A percentile compares a stretch with the other conserved stretches of the same genome.
phyloP scores from a whole-genome alignment of 2,797 vertebrate genomes.

The Cetoscarus ocellatus region DNA sequence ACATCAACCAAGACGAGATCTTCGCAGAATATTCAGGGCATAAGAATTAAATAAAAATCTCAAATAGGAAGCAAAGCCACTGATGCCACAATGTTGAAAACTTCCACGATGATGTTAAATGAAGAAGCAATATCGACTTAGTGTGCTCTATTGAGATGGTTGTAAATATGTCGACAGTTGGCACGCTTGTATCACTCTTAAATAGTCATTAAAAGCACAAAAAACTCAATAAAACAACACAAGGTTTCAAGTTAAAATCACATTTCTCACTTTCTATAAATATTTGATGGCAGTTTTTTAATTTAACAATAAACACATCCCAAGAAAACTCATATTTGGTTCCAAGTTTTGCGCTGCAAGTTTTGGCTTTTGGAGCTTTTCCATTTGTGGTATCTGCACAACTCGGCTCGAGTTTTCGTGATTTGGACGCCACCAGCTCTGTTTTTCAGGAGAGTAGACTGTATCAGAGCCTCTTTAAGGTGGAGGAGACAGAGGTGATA shows the following conservation, averaged over 20 bases:
- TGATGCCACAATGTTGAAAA: conserved; percentile 42
- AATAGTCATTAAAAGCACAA: conserved; percentile 36
- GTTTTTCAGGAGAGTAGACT: too few relatives aligned
- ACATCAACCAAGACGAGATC: conserved; percentile 26
- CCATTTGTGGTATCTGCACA: too few relatives aligned
- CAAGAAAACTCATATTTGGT: conserved; percentile 26
- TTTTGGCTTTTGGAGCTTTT: conserved; percentile 7
- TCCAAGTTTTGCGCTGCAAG: conserved; percentile 6
- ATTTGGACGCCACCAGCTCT: too few relatives aligned
- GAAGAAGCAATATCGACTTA: conserved; percentile 42
- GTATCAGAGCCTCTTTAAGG: too few relatives aligned
- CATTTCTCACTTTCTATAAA: conserved; percentile 25
- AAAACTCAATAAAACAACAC: conserved; percentile 11
- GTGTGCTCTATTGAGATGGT: conserved; percentile 30
- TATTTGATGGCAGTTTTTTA: conserved; percentile 57
- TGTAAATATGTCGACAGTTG: conserved; percentile 29
- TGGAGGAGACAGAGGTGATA: too few relatives aligned
- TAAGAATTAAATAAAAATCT: conserved; percentile 32
- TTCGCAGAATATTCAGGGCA: conserved; percentile 36
- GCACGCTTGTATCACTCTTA: conserved; percentile 56
- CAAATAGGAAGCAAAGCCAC: conserved; percentile 44
- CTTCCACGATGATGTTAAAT: conserved; percentile 34
- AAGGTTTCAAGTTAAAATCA: conserved; percentile 18
- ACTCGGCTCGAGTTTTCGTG: too few relatives aligned
- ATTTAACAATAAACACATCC: conserved; percentile 27